Percentiles rank a stretch among this genome's conserved stretches.
Evolutionary conservation across 2,888 invertebrate species (phyloP).

Genomic region (Mycalesis mineus): DNA sequence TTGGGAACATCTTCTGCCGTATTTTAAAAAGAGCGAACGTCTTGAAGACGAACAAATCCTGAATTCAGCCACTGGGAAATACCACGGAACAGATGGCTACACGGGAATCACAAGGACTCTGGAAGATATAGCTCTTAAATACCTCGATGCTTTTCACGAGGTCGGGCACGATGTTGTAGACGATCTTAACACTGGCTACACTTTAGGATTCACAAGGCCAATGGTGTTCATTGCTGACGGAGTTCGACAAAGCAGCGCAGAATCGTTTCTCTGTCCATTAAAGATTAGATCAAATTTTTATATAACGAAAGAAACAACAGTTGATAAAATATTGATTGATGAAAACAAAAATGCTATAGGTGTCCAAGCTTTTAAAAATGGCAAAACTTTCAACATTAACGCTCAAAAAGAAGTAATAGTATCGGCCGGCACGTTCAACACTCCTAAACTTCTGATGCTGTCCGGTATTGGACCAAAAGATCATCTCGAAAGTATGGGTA

Average conservation of each 20-base stretch:
- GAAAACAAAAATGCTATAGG: slow-evolving; percentile 55
- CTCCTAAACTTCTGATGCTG: slow-evolving; percentile 65
- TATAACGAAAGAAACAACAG: slow-evolving; percentile 62
- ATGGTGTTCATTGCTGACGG: slow-evolving; percentile 60
- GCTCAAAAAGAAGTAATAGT: slow-evolving; percentile 65
- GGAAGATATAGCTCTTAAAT: slow-evolving; percentile 30
- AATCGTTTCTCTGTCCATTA: slow-evolving; percentile 57
- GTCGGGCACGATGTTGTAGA: slow-evolving; percentile 51
- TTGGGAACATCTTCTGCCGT: slow-evolving; percentile 64
- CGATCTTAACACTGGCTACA: slow-evolving; percentile 50
- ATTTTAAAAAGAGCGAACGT: slow-evolving; percentile 68
- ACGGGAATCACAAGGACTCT: slow-evolving; percentile 47
- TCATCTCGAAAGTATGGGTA: slow-evolving; percentile 46
- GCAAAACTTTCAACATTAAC: slow-evolving; percentile 34
- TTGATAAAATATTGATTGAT: slow-evolving; percentile 62
- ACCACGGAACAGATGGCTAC: slow-evolving; percentile 56
- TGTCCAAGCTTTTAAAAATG: slow-evolving; percentile 47
- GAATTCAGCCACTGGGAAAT: slow-evolving; percentile 27
- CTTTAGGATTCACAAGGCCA: slow-evolving; percentile 61
- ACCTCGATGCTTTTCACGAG: slow-evolving; percentile 54
- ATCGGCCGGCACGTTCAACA: slow-evolving; percentile 63
- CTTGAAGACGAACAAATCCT: slow-evolving; percentile 32
- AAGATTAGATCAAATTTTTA: slow-evolving; percentile 46
- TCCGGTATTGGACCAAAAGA: slow-evolving; percentile 67
- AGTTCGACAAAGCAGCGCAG: slow-evolving; percentile 63